phyloP scores from a whole-genome alignment of 2,797 vertebrate species.

The Hirundo rustica region DNA sequence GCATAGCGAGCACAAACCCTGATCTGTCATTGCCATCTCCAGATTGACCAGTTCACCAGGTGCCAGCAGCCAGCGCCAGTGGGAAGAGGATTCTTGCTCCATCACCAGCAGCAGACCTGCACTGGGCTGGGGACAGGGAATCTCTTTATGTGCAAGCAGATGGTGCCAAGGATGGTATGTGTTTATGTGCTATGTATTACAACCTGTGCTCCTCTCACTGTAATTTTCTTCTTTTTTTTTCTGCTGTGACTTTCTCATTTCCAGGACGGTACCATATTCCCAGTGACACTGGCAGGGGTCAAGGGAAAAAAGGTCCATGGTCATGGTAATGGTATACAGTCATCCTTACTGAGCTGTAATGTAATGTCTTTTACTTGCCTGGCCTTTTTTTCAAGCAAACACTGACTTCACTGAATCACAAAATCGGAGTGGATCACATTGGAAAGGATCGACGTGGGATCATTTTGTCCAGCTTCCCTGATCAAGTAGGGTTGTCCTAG shows the following conservation, averaged over 20 bases:
- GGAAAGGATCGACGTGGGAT: background rate
- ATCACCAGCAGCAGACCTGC: accelerated
- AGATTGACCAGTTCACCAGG: background rate
- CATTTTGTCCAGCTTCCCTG: background rate
- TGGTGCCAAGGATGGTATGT: accelerated
- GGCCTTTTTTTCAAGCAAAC: background rate
- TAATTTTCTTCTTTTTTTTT: background rate
- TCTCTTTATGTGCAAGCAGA: accelerated
- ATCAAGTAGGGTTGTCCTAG: background rate
- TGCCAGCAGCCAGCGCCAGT: background rate
- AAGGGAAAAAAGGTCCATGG: background rate
- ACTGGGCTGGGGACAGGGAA: background rate
- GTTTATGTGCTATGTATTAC: background rate
- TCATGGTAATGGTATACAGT: accelerated
- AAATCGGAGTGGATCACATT: background rate
- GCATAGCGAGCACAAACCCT: background rate
- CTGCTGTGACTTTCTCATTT: background rate
- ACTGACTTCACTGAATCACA: background rate
- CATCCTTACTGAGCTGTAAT: background rate
- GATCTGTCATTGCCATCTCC: background rate
- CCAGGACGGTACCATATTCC: background rate
- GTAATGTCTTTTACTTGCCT: background rate
- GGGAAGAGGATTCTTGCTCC: background rate
- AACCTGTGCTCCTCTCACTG: background rate
- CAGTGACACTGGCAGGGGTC: background rate